phyloP scores from a whole-genome alignment of 2,797 vertebrate genomes.

The Chrysocyon brachyurus region DNA sequence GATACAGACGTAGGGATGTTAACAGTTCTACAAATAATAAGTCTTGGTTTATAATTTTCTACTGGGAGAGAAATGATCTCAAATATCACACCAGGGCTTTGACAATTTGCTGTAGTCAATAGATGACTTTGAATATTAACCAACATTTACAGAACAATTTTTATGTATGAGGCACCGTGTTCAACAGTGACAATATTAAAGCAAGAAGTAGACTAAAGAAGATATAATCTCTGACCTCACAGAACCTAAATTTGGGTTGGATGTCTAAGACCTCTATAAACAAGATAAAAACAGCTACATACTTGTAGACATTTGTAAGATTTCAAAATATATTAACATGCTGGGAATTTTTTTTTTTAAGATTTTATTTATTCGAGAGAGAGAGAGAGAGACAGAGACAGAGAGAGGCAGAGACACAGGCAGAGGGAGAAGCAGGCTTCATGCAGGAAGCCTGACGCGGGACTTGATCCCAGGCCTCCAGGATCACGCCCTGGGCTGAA shows the following conservation, averaged over 20 bases:
- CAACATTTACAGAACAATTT: background rate
- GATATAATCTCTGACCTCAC: background rate
- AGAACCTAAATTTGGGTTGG: background rate
- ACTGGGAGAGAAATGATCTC: background rate
- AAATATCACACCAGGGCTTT: background rate
- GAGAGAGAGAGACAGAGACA: too few species aligned
- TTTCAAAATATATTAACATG: background rate
- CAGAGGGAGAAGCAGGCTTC: too few species aligned
- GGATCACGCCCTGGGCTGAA: too few species aligned
- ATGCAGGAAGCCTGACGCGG: too few species aligned
- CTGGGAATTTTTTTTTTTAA: too few species aligned
- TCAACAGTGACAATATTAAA: background rate
- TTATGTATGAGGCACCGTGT: background rate
- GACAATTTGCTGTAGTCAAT: background rate
- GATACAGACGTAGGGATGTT: background rate
- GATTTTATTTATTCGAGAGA: too few species aligned
- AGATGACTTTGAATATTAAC: background rate
- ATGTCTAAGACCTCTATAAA: background rate
- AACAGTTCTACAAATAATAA: background rate
- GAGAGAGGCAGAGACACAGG: too few species aligned
- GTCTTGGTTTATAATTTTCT: background rate
- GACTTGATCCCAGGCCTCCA: too few species aligned
- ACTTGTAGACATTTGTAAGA: background rate
- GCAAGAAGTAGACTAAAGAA: background rate
- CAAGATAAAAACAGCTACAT: background rate